phyloP scores from a whole-genome alignment of 2,888 invertebrate genomes.

The Phalera bucephala region DNA sequence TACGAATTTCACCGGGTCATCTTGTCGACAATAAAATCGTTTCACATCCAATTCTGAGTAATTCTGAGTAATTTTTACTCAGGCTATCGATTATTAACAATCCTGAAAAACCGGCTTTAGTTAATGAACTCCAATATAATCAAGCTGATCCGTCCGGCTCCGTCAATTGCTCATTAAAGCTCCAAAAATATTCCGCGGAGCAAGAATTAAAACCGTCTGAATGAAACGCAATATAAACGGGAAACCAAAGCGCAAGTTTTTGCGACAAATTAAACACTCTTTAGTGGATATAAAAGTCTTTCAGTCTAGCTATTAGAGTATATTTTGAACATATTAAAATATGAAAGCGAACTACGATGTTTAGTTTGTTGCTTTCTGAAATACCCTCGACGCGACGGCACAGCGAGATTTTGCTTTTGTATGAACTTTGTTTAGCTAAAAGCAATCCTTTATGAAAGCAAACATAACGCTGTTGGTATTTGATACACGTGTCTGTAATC shows the following conservation, averaged over 20 bases:
- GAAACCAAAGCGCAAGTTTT: slow-evolving; percentile 5
- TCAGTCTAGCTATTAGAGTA: slow-evolving; percentile 7
- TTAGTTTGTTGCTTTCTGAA: slow-evolving; percentile 41
- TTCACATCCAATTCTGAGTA: too few relatives aligned
- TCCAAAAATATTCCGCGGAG: not conserved
- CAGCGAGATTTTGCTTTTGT: slow-evolving; percentile 47
- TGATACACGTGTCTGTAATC: not conserved
- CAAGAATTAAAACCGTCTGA: not conserved
- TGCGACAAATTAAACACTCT: slow-evolving; percentile 21
- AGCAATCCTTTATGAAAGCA: slow-evolving; percentile 32
- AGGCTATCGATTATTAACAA: too few relatives aligned
- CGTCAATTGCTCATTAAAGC: too few relatives aligned
- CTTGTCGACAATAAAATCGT: too few relatives aligned
- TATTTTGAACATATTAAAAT: slow-evolving; percentile 30
- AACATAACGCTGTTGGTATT: not conserved
- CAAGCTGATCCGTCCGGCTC: too few relatives aligned
- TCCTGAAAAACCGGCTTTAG: too few relatives aligned
- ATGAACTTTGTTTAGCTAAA: slow-evolving; percentile 55
- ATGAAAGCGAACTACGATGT: slow-evolving; percentile 23
- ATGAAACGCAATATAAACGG: slow-evolving; percentile 3
- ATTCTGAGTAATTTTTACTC: too few relatives aligned
- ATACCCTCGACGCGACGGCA: slow-evolving; percentile 35
- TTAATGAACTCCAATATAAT: too few relatives aligned
- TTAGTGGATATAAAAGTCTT: slow-evolving; percentile 23
- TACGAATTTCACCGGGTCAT: too few relatives aligned